Evolutionary conservation across 1,140 invertebrate genomes (phyloP), one percentile per base, ranked within the genome.

Genomic region (Andricus grossulariae): DNA sequence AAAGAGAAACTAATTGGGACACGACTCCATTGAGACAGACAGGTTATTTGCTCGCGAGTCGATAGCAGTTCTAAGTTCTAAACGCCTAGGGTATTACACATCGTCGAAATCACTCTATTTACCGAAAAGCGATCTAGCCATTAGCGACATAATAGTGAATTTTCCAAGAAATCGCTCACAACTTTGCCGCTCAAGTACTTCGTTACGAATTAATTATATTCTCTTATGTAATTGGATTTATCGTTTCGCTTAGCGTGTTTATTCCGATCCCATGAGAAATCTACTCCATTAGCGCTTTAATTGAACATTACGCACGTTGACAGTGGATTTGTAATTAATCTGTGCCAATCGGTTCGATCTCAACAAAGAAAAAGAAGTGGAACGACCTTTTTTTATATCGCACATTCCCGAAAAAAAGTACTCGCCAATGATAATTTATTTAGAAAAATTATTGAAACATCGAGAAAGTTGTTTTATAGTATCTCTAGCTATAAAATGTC

Each of bases 281-380:
- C 81, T 80, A 79, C 83, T 84, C 82, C 84, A 88, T 87, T 88
- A 87, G 85, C 84, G 80, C 81, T 80, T 78, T 86, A 85, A 87
- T 87, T 87, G 85, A 88, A 82, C 84, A 85, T 83, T 85, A 78
- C 72, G 81, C 82, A 74, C 80, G 80, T 84, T 85, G 85, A 86
- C 84, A 82, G 86, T 82, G 77, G 75, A 75, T 76, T 72, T 75
- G 82, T 80, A 83, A 83, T 83, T 83, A 83, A 83, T 78, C 79
- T 81, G 50, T 55, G 79, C 77, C 74, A 75, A 83, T 79, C 82
- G 78, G 32, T 66, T 66, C 82, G 73, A 77, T 18, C 51, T 76
- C 72, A 54, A 82, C 60, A 76, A 39, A 73, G 80, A 82, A 16
- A 66, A 60, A 66, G 32, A 66, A 66, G 51, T 54, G 51, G 51